A percentile compares a stretch with the other conserved stretches of the same genome.
phyloP scores from a whole-genome alignment of 2,888 invertebrate species.

The Bombylius discolor region DNA sequence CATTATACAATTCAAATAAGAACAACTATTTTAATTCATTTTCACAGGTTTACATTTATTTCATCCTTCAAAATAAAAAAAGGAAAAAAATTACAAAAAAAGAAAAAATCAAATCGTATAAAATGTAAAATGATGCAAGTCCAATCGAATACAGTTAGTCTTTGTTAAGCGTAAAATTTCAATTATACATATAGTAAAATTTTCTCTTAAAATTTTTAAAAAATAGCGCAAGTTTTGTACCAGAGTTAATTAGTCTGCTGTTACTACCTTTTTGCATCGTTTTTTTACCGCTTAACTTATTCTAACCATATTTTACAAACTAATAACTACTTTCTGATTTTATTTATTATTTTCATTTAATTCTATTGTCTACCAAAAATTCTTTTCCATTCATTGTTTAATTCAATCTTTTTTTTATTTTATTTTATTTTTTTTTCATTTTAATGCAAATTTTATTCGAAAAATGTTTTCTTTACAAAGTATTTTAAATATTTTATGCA shows the following conservation, averaged over 20 bases:
- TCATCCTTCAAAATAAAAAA: not conserved
- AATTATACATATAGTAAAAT: not conserved
- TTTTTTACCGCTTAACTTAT: not conserved
- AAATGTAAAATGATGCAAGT: not conserved
- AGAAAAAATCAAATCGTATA: not conserved
- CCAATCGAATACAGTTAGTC: not conserved
- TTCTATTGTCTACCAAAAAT: not conserved
- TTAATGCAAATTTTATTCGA: not conserved
- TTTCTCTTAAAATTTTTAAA: not conserved
- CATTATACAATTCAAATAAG: no score
- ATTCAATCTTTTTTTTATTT: not conserved
- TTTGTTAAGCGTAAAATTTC: not conserved
- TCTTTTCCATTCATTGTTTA: not conserved
- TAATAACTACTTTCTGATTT: not conserved
- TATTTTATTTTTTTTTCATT: not conserved
- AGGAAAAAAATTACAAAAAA: not conserved
- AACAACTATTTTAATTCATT: no score
- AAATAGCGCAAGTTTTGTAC: not conserved
- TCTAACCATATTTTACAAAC: not conserved
- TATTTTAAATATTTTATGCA: slow-evolving; percentile 24
- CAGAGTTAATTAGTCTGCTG: not conserved
- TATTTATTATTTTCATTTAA: not conserved
- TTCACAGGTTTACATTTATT: not conserved
- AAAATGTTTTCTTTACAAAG: no score
- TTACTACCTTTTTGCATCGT: not conserved